A percentile compares a stretch with the other conserved stretches of the same genome.
Conservation (phyloP, 2,797 vertebrate genomes). For the Natrix natrix region DNA sequence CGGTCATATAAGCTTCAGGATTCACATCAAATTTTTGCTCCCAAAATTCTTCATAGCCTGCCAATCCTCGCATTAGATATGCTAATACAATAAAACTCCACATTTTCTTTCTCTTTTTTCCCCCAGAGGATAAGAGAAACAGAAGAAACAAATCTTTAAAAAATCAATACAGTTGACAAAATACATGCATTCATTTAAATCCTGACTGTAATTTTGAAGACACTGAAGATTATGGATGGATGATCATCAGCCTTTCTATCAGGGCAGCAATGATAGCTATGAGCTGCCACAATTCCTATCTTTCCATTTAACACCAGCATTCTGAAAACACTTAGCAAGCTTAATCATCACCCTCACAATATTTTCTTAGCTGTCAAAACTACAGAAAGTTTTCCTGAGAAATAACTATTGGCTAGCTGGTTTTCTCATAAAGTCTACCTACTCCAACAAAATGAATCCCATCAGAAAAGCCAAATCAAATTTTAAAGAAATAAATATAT, state of each 20-base stretch:
- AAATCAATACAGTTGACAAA: background rate
- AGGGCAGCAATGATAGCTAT: background rate
- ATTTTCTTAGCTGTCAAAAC: background rate
- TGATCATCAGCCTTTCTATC: background rate
- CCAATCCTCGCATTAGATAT: background rate
- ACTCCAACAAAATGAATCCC: fast-evolving
- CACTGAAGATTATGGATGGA: background rate
- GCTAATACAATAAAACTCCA: constrained; percentile 30
- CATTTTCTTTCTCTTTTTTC: constrained; percentile 43
- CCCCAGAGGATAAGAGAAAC: background rate
- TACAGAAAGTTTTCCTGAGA: background rate
- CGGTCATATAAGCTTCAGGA: constrained; percentile 46
- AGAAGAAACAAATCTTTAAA: background rate
- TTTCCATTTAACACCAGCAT: background rate
- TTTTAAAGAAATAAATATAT: fast-evolving
- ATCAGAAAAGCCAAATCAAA: fast-evolving
- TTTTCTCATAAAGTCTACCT: fast-evolving
- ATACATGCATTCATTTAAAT: background rate
- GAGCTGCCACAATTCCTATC: background rate
- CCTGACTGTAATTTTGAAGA: background rate
- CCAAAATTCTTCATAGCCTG: fast-evolving
- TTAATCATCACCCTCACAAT: background rate
- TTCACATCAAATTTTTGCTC: background rate
- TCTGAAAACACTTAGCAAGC: background rate
- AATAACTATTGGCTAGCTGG: background rate